A percentile compares a stretch with the other conserved stretches of the same genome.
Conservation (phyloP, 2,797 vertebrate genomes). For the Enteromius radiatus region DNA sequence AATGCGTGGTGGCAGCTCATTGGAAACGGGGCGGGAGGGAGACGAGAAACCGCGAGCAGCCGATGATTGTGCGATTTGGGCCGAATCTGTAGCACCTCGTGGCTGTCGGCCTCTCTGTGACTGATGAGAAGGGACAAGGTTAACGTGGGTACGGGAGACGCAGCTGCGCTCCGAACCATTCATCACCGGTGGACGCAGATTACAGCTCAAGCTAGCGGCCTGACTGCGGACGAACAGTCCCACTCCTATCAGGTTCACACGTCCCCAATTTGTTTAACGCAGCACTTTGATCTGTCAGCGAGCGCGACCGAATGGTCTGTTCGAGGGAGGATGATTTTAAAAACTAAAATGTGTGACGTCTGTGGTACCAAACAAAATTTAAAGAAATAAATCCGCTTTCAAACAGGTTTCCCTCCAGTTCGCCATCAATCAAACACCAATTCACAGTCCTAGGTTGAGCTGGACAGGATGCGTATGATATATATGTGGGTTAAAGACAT, state of each 20-base stretch:
- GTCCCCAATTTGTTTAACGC: slow-evolving; percentile 56
- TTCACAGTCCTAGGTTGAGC: not conserved
- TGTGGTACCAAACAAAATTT: not conserved
- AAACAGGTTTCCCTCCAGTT: not conserved
- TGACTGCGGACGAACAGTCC: slow-evolving; percentile 19
- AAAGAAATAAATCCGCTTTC: not conserved
- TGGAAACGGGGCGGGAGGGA: slow-evolving; percentile 8
- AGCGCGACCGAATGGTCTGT: slow-evolving; percentile 37
- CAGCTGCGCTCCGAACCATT: slow-evolving; percentile 66
- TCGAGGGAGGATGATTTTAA: slow-evolving; percentile 32
- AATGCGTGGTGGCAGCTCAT: slow-evolving; percentile 50
- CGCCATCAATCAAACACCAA: not conserved
- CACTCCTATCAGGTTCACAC: slow-evolving; percentile 31
- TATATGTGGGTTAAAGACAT: not conserved
- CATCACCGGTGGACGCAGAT: slow-evolving; percentile 62
- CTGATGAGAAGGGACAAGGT: slow-evolving; percentile 79
- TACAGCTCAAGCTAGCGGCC: slow-evolving; percentile 36
- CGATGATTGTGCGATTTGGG: slow-evolving; percentile 54
- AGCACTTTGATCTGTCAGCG: slow-evolving; percentile 56
- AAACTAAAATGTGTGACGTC: slow-evolving; percentile 17
- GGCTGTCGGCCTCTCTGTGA: slow-evolving; percentile 63
- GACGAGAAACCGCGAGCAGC: slow-evolving; percentile 26
- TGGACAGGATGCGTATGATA: not conserved
- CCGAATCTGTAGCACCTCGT: slow-evolving; percentile 54
- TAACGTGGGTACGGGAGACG: slow-evolving; percentile 65